phyloP scores from a whole-genome alignment of 1,140 invertebrate species.

The Drosophila seguyi region DNA sequence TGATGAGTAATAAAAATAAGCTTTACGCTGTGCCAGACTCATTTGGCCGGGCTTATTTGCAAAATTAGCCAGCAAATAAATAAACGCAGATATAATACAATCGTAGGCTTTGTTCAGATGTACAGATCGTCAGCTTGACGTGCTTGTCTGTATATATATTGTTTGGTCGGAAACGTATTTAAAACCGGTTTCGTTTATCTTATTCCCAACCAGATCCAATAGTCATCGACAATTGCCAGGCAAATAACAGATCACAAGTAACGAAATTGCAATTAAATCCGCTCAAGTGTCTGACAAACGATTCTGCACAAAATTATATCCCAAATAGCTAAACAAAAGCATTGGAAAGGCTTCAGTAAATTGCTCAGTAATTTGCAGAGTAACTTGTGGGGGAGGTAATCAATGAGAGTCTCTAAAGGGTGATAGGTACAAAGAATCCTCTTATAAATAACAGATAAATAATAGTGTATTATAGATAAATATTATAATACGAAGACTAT shows the following conservation, averaged over 20 bases:
- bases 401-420: background rate
- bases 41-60: conserved; percentile 19
- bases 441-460: background rate
- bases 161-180: conserved; percentile 59
- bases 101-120: conserved; percentile 10
- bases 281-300: conserved; percentile 6
- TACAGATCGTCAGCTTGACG: conserved; percentile 17
- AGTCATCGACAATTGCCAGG: conserved; percentile 19
- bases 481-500: background rate
- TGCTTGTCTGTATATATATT: conserved; percentile 8
- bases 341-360: conserved; percentile 1
- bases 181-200: conserved; percentile 55
- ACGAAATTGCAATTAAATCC: conserved; percentile 44
- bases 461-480: too few relatives aligned
- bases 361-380: conserved; percentile 7
- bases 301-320: conserved; percentile 20
- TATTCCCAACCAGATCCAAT: background rate
- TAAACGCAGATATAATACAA: conserved; percentile 11
- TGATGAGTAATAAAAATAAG: conserved; percentile 55
- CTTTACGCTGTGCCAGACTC: conserved; percentile 16
- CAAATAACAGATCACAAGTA: conserved; percentile 40
- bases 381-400: background rate
- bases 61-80: conserved; percentile 27
- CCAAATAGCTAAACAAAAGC: conserved; percentile 7
- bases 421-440: too few relatives aligned